A percentile compares a stretch with the other conserved stretches of the same genome.
phyloP scores from a whole-genome alignment of 2,888 invertebrate genomes.

The Harpalus rufipes region DNA sequence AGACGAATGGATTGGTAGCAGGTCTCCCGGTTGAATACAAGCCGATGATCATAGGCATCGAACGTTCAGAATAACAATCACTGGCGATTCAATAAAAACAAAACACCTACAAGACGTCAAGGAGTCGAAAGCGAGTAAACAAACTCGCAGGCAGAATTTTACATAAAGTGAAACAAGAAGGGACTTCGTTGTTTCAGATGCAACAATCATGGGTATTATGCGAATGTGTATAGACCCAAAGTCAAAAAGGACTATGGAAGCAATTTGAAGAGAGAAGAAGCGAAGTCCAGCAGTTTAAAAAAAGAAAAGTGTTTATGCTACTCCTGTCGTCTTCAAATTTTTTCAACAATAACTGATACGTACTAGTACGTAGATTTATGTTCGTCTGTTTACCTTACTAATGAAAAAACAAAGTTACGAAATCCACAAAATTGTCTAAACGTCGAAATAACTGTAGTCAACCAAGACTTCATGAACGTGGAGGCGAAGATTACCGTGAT shows the following conservation, averaged over 20 bases:
- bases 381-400: constrained; percentile 66
- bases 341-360: constrained; percentile 50
- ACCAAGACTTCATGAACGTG: constrained; percentile 4
- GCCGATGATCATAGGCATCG: constrained; percentile 72
- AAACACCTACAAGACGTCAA: no score
- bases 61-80: constrained; percentile 69
- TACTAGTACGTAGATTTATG: constrained; percentile 67
- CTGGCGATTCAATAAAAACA: no score
- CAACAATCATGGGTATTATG: constrained; percentile 51
- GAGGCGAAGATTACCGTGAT: constrained; percentile 32
- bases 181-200: constrained; percentile 53
- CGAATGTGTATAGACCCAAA: constrained; percentile 37
- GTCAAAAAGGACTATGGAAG: background rate
- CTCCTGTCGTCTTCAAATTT: constrained; percentile 8
- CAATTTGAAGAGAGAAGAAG: background rate
- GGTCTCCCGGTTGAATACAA: constrained; percentile 71
- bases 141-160: no score
- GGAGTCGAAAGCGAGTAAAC: no score
- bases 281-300: background rate
- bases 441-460: constrained; percentile 17
- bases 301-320: constrained; percentile 6
- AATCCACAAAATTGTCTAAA: constrained; percentile 2
- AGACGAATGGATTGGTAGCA: constrained; percentile 70
- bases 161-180: no score
- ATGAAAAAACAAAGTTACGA: constrained; percentile 15